phyloP scores from a whole-genome alignment of 2,797 vertebrate genomes.

The Takifugu rubripes region DNA sequence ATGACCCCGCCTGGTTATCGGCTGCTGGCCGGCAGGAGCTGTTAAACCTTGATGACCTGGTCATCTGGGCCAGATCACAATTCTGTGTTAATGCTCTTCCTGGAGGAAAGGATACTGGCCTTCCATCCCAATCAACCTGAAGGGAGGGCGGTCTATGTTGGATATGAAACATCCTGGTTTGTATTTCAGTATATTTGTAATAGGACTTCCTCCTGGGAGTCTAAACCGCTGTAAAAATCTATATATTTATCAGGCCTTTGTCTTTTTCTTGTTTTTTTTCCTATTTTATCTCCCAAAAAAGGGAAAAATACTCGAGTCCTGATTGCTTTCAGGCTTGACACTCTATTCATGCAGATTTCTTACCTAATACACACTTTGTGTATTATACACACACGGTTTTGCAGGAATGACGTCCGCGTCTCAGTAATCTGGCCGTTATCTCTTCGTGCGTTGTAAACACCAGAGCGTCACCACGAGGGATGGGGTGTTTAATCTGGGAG shows the following conservation, averaged over 20 bases:
- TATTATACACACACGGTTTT: no score
- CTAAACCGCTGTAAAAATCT: no score
- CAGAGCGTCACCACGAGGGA: slow-evolving; percentile 11
- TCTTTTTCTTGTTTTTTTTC: no score
- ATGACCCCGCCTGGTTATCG: slow-evolving; percentile 26
- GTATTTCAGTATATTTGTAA: not conserved
- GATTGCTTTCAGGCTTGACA: no score
- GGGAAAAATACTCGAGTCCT: no score
- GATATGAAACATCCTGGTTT: not conserved
- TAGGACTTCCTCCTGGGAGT: not conserved
- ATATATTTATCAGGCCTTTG: not conserved
- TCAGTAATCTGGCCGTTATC: slow-evolving; percentile 2
- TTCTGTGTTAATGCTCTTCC: slow-evolving; percentile 41
- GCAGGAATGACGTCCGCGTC: slow-evolving; percentile 12
- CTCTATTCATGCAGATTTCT: no score
- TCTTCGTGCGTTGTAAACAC: slow-evolving; percentile 13
- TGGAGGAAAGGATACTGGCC: slow-evolving; percentile 9
- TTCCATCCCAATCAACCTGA: not conserved
- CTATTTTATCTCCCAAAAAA: no score
- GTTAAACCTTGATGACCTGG: slow-evolving; percentile 46
- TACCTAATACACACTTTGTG: no score
- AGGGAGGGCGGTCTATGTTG: not conserved
- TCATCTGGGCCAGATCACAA: slow-evolving; percentile 26
- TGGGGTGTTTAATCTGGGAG: slow-evolving; percentile 45
- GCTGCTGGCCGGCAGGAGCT: slow-evolving; percentile 21